Base-by-base conservation (phyloP, 2,797 vertebrate species). In the Platyrinchus mystaceus region DNA sequence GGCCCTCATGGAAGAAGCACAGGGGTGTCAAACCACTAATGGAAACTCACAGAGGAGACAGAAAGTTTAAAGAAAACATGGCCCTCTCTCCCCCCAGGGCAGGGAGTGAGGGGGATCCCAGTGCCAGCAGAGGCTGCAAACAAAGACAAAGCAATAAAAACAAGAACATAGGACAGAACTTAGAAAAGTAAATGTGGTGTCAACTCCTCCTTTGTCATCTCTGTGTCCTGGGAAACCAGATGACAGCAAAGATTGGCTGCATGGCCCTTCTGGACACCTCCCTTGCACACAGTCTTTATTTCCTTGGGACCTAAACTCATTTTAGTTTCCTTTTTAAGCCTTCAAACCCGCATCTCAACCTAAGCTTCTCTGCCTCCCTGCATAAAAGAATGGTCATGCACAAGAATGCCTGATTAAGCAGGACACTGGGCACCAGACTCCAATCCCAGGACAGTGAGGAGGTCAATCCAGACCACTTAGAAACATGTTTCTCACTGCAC, bases 21-120 rank as follows among this genome's bases (percentile, higher is more conserved):
- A 96, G 87, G 95, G 91, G 92, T 96, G 95, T 94, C 94, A 97
- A 96, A 93, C 96, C 94, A 90, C 96, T 97, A 96, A 97, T 96
- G 95, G 94, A 94, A 95, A 96, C 89, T 96, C 95, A 95, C 69
- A 41, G 91, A 95, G 76, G 73, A 95, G 94, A 90, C 2, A 0
- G 95, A 90, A 93, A 96, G 92, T 96, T 96, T 97, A 97, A 97
- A 95, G 91, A 94, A 95, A 97, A 95, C 84, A 95, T 74, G 89
- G 66, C 76, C 83, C 79, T 92, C 82, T 93, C 62, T 91, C 74
- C 70, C 93, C 58, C 59, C 6, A 1, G 87, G 96, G 82, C 94
- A 96, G 44, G 41, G 92, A 96, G 55, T 0, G 7, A 91, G 85
- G 62, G 58, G 55, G 82, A 92, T 81, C 69, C 73, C 91, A 95